Conservation (phyloP, 2,113 vertebrate genomes). For the Amphilophus citrinellus region DNA sequence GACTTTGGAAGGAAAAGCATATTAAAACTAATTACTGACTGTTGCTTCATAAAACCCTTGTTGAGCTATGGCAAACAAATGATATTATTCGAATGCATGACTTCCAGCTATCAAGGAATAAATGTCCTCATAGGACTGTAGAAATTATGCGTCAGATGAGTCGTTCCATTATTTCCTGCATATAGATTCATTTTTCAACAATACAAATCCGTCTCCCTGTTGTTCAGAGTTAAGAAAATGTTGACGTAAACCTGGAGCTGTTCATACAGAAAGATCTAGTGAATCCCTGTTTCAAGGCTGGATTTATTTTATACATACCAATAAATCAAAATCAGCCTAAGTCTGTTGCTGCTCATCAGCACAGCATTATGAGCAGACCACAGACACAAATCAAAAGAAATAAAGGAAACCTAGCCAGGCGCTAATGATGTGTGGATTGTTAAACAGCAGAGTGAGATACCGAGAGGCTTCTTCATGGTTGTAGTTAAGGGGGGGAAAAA, state of each 20-base stretch:
- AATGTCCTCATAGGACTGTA: neutral
- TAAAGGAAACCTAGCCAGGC: conserved; percentile 27
- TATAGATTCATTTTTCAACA: conserved; percentile 1
- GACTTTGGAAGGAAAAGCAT: neutral
- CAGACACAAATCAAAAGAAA: conserved; percentile 39
- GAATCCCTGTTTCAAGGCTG: neutral
- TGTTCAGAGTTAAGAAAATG: neutral
- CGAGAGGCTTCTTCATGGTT: conserved; percentile 23
- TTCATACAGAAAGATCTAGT: neutral
- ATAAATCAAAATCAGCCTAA: conserved; percentile 6
- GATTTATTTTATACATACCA: conserved; percentile 2
- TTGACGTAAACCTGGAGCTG: neutral
- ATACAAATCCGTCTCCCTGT: neutral
- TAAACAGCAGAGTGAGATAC: conserved; percentile 21
- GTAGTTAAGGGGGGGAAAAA: neutral
- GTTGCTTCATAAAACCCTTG: neutral
- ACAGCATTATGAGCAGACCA: conserved; percentile 1
- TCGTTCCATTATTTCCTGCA: neutral
- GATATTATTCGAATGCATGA: neutral
- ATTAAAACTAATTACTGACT: neutral
- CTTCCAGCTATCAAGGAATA: neutral
- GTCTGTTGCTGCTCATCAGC: conserved; percentile 10
- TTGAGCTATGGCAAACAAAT: neutral
- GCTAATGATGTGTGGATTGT: conserved; percentile 43
- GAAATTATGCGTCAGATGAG: conserved; percentile 1